Percentiles rank a stretch among this genome's conserved stretches.
Evolutionary conservation across 2,113 vertebrate genomes (phyloP).

Genomic region (Leptodactylus fuscus): DNA sequence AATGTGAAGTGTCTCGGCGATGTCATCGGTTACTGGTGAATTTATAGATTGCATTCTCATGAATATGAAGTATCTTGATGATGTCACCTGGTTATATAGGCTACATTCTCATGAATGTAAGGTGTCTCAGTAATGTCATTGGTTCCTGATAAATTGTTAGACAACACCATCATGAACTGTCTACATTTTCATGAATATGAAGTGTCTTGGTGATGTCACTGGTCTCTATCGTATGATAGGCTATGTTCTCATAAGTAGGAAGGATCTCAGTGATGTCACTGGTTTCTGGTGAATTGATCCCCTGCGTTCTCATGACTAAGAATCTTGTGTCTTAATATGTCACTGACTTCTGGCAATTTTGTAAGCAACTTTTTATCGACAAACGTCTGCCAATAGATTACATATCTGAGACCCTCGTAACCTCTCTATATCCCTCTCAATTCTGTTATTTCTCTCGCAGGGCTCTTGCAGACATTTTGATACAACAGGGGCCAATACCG

Average conservation of each 20-base stretch:
- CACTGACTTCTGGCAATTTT: no score
- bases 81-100: not conserved
- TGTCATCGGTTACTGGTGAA: not conserved
- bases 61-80: not conserved
- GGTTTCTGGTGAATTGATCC: no score
- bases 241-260: no score
- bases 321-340: no score
- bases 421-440: no score
- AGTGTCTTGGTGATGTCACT: not conserved
- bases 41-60: not conserved
- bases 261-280: no score
- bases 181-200: not conserved
- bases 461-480: constrained; percentile 96
- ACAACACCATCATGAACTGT: no score
- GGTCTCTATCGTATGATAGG: not conserved
- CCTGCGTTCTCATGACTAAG: no score
- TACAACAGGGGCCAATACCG: constrained; percentile 98
- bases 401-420: no score
- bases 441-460: constrained; percentile 70
- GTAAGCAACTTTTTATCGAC: no score
- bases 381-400: no score
- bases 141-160: not conserved
- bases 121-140: not conserved
- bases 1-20: not conserved
- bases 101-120: not conserved